Evolutionary conservation across 2,113 vertebrate species (phyloP).

Genomic region (Tursiops truncatus): DNA sequence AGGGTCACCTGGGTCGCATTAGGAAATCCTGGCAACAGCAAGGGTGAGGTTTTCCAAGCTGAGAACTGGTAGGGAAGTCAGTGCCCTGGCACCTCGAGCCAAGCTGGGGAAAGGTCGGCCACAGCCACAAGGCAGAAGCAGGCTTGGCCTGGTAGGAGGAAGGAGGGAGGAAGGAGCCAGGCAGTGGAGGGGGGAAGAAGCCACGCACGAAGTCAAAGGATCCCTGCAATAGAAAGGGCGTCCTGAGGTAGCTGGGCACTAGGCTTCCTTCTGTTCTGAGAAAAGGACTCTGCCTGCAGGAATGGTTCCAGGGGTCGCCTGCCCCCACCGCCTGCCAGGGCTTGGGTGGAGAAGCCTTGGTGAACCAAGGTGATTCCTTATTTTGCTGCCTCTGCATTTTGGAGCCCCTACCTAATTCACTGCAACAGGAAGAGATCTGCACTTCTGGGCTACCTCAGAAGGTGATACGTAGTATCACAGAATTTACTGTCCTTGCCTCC

Average conservation of each 20-base stretch:
- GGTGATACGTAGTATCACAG: neutral
- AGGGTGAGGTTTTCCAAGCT: neutral
- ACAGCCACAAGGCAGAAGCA: neutral
- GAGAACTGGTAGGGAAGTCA: neutral
- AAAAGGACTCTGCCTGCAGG: neutral
- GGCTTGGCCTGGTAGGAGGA: neutral
- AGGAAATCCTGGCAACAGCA: neutral
- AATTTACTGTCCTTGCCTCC: neutral
- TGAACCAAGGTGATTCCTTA: neutral
- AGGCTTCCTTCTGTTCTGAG: rapidly evolving
- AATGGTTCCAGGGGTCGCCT: neutral
- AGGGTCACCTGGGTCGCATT: neutral
- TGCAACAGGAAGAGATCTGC: neutral
- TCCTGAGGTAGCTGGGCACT: rapidly evolving
- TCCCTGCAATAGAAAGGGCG: neutral
- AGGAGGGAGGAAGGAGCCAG: too few relatives aligned
- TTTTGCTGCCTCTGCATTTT: neutral
- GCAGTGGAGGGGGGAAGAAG: neutral
- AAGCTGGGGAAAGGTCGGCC: neutral
- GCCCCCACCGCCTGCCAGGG: neutral
- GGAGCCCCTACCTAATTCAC: neutral
- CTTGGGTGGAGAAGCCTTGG: neutral
- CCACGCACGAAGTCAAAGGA: neutral
- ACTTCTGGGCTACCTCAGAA: neutral
- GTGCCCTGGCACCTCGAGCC: rapidly evolving